Evolutionary conservation across 2,888 invertebrate genomes (phyloP).

Genomic region (Carabus problematicus): DNA sequence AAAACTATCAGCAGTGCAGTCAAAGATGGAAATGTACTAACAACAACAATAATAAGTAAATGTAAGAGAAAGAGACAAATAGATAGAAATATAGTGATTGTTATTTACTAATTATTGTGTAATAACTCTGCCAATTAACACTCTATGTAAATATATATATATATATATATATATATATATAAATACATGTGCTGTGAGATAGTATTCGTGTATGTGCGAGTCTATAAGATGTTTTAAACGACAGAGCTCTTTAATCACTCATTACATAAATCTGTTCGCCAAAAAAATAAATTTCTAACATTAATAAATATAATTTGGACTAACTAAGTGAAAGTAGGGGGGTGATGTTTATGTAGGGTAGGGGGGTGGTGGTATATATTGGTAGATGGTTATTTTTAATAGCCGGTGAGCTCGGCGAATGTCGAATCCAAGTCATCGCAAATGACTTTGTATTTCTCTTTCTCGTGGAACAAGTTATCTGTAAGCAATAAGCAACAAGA

Average conservation of each 20-base stretch:
- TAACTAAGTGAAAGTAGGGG: constrained; percentile 23
- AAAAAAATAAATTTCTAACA: constrained; percentile 31
- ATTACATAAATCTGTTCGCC: constrained; percentile 14
- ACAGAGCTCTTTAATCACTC: not conserved
- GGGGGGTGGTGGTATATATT: constrained; percentile 54
- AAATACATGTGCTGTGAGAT: too few species aligned
- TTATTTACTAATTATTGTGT: too few species aligned
- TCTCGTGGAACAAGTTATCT: constrained; percentile 70
- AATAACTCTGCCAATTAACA: too few species aligned
- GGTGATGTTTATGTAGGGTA: constrained; percentile 48
- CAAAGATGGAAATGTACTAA: too few species aligned
- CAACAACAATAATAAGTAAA: too few species aligned
- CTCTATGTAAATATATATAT: too few species aligned
- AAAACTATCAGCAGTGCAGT: not conserved
- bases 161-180: too few species aligned
- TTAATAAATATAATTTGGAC: constrained; percentile 23
- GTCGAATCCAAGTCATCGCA: constrained; percentile 97
- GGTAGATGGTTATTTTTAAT: constrained; percentile 68
- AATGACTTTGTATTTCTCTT: constrained; percentile 96
- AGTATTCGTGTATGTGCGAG: too few species aligned
- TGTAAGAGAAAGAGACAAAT: too few species aligned
- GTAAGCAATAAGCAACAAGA: constrained; percentile 51
- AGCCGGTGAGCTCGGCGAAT: constrained; percentile 96
- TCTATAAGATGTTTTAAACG: too few species aligned
- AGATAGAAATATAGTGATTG: too few species aligned